Conservation (phyloP, 1,140 invertebrate species). For the Bombus haemorrhoidalis region DNA sequence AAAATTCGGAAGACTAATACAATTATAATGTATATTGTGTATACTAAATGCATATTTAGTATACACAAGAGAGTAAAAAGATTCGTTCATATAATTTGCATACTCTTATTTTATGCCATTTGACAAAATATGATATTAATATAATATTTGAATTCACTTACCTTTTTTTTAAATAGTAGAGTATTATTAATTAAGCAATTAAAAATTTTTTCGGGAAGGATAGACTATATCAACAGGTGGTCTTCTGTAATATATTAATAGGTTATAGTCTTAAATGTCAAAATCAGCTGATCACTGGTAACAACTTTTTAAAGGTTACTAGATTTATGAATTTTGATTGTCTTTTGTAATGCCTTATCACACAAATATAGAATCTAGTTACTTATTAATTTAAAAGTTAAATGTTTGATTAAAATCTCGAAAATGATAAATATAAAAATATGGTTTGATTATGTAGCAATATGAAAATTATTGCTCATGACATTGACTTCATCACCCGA, state of each 20-base stretch:
- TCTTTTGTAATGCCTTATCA: background rate
- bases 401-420: background rate
- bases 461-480: background rate
- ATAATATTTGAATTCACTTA: background rate
- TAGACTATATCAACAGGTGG: slow-evolving; percentile 36
- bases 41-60: background rate
- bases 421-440: background rate
- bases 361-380: background rate
- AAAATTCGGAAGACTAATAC: background rate
- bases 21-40: background rate
- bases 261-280: slow-evolving; percentile 60
- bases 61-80: background rate
- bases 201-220: background rate
- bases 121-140: slow-evolving; percentile 7
- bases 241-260: slow-evolving; percentile 28
- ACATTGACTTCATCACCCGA: too few species aligned
- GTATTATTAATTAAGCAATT: background rate
- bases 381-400: background rate
- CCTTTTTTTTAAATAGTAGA: background rate
- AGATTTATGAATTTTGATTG: slow-evolving; percentile 1
- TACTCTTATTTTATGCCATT: slow-evolving; percentile 1
- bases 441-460: background rate
- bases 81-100: background rate
- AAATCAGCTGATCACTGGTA: slow-evolving; percentile 60
- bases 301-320: slow-evolving; percentile 29